Base-by-base conservation (phyloP, 2,797 vertebrate species). In the Geotrypetes seraphini region DNA sequence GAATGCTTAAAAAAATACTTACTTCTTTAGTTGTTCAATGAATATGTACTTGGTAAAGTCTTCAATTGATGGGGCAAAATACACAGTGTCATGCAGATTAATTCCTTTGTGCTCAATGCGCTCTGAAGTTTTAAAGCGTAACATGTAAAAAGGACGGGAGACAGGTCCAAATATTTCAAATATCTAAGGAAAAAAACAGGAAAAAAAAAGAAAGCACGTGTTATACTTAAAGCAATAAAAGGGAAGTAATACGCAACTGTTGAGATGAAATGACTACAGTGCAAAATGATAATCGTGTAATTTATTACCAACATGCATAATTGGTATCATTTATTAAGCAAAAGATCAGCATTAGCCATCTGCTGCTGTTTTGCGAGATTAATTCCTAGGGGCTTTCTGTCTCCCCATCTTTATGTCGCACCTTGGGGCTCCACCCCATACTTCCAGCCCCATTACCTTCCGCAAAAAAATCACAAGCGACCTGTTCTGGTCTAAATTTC, bases 91-190 rank as follows among this genome's bases (percentile, higher is more conserved):
- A 10, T 75, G 78, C 43, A 87, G 63, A 24, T 75, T 83, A 36
- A 98, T 73, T 14, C 63, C 76, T 52, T 75, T 89, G 33, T 28
- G 66, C 33, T 51, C 73, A 23, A 96, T 79, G 23, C 95, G 85
- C 1, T 88, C 84, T 25, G 46, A 39, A 10, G 65, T 82, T 69
- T 90, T 96, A 61, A 93, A 92, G 11, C 89, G 80, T 32, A 97
- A 32, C 15, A 92, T 75, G 27, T 97, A 97, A 43, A 90, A 88
- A 0, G 94, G 94, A 64, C 81, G 88, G 38, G 72, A 72, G 32
- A 97, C 93, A 1, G 91, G 92, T 11, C 94, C 93, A 43, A 96
- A 96, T 45, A 94, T 73, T 64, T 96, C 92, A 67, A 93, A 96
- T 54, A 96, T 76, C 94, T 96, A 53, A 30, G 11, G 40, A 74